phyloP scores from a whole-genome alignment of 2,888 invertebrate genomes.

The Melikaiella ostensackeni region DNA sequence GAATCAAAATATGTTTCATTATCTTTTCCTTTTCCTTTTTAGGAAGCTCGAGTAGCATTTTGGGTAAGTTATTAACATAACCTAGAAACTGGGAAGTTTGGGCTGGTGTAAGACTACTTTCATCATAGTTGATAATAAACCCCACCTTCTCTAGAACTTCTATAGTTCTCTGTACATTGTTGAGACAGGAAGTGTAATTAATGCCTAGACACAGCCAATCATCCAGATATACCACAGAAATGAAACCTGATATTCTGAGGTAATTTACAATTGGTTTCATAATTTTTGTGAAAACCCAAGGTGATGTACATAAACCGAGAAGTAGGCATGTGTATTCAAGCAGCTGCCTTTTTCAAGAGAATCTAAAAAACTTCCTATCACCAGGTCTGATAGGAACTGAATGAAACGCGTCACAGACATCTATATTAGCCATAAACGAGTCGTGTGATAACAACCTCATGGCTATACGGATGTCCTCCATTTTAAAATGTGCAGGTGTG shows the following conservation, averaged over 20 bases:
- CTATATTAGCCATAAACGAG: slow-evolving; percentile 19
- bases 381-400: too few species aligned
- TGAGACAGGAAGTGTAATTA: not conserved
- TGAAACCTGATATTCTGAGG: slow-evolving; percentile 20
- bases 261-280: too few species aligned
- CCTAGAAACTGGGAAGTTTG: slow-evolving; percentile 42
- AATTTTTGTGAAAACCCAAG: too few species aligned
- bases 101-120: slow-evolving; percentile 42
- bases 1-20: too few species aligned
- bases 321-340: too few species aligned
- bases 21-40: slow-evolving; percentile 25
- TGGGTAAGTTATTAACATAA: slow-evolving; percentile 44
- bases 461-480: slow-evolving; percentile 49
- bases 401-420: too few species aligned
- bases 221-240: slow-evolving; percentile 44
- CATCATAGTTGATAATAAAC: slow-evolving; percentile 42
- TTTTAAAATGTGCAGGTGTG: too few species aligned
- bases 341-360: slow-evolving; percentile 46
- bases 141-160: slow-evolving; percentile 22
- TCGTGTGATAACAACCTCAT: slow-evolving; percentile 45
- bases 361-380: slow-evolving; percentile 58
- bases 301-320: too few species aligned
- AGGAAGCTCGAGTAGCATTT: slow-evolving; percentile 43
- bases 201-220: slow-evolving; percentile 34
- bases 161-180: slow-evolving; percentile 17